Conservation (phyloP, 2,888 invertebrate species). For the Camptogramma bilineatum region DNA sequence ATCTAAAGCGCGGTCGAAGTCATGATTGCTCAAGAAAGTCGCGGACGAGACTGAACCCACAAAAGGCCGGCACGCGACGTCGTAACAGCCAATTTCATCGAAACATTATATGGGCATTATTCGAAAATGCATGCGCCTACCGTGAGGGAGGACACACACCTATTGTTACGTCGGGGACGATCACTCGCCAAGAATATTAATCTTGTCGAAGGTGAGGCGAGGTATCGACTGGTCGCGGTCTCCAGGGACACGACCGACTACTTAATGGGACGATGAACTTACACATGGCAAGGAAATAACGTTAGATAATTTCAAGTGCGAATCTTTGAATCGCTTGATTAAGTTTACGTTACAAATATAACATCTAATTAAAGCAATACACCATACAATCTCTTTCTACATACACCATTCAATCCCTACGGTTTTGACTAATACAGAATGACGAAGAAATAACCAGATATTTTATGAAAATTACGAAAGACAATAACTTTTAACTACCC, state of each 20-base stretch:
- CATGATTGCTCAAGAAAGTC: constrained; percentile 67
- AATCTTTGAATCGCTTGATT: constrained; percentile 36
- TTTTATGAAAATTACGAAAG: constrained; percentile 7
- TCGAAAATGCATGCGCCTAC: constrained; percentile 82
- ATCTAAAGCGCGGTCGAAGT: constrained; percentile 43
- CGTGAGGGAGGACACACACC: constrained; percentile 68
- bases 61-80: constrained; percentile 68
- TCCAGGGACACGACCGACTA: constrained; percentile 58
- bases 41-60: constrained; percentile 68
- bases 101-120: constrained; percentile 84
- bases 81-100: constrained; percentile 77
- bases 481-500: constrained; percentile 27
- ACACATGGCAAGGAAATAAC: constrained; percentile 54
- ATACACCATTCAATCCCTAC: neutral
- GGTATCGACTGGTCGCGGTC: constrained; percentile 61
- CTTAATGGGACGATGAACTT: constrained; percentile 74
- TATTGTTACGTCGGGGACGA: constrained; percentile 76
- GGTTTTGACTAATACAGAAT: no score
- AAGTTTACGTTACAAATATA: constrained; percentile 14
- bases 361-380: neutral
- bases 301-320: constrained; percentile 45
- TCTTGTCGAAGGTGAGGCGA: constrained; percentile 71
- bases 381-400: neutral
- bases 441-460: no score
- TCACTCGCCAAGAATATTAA: constrained; percentile 81